Evolutionary conservation across 2,113 vertebrate species (phyloP).

Genomic region (Montifringilla adamsi): DNA sequence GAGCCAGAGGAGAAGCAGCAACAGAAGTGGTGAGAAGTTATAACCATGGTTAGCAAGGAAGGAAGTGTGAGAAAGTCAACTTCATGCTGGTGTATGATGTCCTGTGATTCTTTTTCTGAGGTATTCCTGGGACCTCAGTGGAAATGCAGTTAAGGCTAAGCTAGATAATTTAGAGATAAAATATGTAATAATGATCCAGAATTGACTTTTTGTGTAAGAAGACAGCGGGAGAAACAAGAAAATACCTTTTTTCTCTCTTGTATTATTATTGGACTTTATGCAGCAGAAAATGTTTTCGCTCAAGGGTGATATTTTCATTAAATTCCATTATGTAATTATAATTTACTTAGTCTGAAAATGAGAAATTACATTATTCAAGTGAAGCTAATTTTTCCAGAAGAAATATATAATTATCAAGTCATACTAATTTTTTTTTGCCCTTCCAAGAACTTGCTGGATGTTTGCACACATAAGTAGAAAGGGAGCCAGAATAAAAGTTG

Average conservation of each 20-base stretch:
- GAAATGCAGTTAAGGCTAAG: background rate
- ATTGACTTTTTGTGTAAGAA: background rate
- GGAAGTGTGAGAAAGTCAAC: background rate
- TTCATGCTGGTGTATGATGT: background rate
- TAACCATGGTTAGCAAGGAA: background rate
- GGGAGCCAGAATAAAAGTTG: background rate
- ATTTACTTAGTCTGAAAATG: background rate
- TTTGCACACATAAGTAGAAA: background rate
- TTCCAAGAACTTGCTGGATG: background rate
- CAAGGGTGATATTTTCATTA: background rate
- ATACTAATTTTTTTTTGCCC: background rate
- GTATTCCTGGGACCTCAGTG: background rate
- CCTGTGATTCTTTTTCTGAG: background rate
- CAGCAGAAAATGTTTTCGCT: background rate
- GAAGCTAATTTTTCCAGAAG: constrained; percentile 9
- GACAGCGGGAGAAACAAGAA: background rate
- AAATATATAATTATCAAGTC: background rate
- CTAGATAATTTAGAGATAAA: background rate
- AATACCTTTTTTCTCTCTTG: background rate
- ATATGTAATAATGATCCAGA: background rate
- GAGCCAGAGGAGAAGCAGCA: background rate
- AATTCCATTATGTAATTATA: background rate
- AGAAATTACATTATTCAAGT: background rate
- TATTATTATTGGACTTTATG: background rate
- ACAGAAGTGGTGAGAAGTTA: background rate